These are phyloP conservation scores for Otus scops DNA, from an alignment of 2,797 vertebrate species.

Conservation along the genomic window DNA sequence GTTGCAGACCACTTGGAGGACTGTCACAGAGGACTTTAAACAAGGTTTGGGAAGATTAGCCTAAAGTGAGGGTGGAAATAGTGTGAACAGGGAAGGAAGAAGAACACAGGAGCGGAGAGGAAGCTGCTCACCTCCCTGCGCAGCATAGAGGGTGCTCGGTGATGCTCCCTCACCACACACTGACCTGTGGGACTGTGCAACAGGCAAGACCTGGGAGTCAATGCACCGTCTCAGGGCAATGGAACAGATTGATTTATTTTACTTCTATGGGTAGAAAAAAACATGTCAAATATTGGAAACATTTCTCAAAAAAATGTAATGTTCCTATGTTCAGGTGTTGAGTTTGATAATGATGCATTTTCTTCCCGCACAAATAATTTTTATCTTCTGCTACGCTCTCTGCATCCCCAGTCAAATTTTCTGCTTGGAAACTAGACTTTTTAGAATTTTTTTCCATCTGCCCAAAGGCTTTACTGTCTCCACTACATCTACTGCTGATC, in stretches of 20 bases:
- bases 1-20: background rate
- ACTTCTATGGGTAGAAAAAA: accelerated
- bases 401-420: background rate
- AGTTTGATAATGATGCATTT: background rate
- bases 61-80: background rate
- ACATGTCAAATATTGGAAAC: background rate
- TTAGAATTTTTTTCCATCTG: background rate
- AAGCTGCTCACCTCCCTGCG: background rate
- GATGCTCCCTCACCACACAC: background rate
- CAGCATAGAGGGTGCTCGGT: accelerated
- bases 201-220: background rate
- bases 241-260: background rate
- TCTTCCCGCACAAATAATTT: background rate
- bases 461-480: background rate
- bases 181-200: background rate
- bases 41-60: background rate
- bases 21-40: background rate
- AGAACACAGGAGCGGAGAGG: accelerated
- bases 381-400: background rate
- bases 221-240: accelerated
- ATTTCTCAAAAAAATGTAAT: background rate
- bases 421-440: background rate
- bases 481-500: background rate
- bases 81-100: background rate
- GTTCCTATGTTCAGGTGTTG: background rate